These are phyloP conservation scores for Pseudotriccus pelzelni DNA, from an alignment of 2,797 vertebrate genomes.

Conservation along the genomic window DNA sequence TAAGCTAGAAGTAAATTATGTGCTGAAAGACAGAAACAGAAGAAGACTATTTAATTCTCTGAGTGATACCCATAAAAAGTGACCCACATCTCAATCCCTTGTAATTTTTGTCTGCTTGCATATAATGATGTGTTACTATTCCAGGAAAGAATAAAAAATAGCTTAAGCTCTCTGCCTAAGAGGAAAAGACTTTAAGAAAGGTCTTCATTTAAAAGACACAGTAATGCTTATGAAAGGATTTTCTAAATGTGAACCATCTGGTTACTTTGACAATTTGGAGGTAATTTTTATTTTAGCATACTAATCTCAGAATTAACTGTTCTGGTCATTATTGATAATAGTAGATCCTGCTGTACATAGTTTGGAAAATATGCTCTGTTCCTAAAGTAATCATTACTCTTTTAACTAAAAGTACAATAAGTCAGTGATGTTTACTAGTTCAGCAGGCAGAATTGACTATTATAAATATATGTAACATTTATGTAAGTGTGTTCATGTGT, in stretches of 20 bases:
- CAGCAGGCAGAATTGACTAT: not conserved
- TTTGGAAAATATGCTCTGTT: not conserved
- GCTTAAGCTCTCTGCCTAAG: not conserved
- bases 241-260: constrained; percentile 39
- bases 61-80: not conserved
- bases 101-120: not conserved
- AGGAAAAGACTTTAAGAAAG: not conserved
- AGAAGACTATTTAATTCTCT: not conserved
- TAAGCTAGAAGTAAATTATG: not conserved
- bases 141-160: not conserved
- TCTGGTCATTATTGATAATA: not conserved
- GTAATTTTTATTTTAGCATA: not conserved
- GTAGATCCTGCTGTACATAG: not conserved
- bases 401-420: not conserved
- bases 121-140: not conserved
- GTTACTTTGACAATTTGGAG: not conserved
- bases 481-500: not conserved
- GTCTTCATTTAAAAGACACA: not conserved
- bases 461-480: not conserved
- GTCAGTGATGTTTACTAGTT: not conserved
- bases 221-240: not conserved
- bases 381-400: not conserved
- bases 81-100: not conserved
- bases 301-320: constrained; percentile 8
- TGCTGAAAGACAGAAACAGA: not conserved